Evolutionary conservation across 2,888 invertebrate species (phyloP), one percentile per base, ranked within the genome.

Genomic region (Dolomedes plantarius): DNA sequence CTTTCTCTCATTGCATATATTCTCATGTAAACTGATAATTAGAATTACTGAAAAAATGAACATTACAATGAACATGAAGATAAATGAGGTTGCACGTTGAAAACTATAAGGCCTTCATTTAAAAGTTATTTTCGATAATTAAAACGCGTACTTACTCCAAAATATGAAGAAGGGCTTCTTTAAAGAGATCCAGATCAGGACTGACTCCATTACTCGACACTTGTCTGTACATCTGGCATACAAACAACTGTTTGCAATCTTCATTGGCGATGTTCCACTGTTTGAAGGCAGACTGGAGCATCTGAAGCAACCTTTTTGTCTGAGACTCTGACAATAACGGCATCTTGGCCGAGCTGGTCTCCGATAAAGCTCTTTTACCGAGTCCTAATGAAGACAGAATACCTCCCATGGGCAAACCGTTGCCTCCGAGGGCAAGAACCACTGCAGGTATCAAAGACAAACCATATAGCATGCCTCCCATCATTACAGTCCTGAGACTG

Each of bases 381-480:
- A 80, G 27, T 0, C 80, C 80, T 3, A 86, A 31, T 1, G 75
- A 64, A 7, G 75, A 75, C 16, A 86, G 71, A 23, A 86, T 31
- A 1, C 86, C 80, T 2, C 86, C 67, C 11, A 74, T 29, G 0
- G 86, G 73, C 0, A 86, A 32, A 1, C 82, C 82, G 13, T 50
- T 74, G 0, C 87, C 87, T 1, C 82, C 81, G 0, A 87, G 74
- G 7, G 82, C 73, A 7, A 87, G 11, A 0, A 87, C 71, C 5
- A 87, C 74, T 1, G 87, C 87, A 0, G 87, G 87, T 3, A 87
- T 72, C 2, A 87, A 69, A 9, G 82, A 82, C 5, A 87, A 50
- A 11, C 87, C 87, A n/a, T 87, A 87, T n/a, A 87, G 29, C 81
- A 87, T 82, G 23, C 87, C 87, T 1, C 87, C 82, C 87, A 87